Evolutionary conservation across 2,113 vertebrate species (phyloP), one percentile per base, ranked within the genome.

Genomic region (Isichthys henryi): DNA sequence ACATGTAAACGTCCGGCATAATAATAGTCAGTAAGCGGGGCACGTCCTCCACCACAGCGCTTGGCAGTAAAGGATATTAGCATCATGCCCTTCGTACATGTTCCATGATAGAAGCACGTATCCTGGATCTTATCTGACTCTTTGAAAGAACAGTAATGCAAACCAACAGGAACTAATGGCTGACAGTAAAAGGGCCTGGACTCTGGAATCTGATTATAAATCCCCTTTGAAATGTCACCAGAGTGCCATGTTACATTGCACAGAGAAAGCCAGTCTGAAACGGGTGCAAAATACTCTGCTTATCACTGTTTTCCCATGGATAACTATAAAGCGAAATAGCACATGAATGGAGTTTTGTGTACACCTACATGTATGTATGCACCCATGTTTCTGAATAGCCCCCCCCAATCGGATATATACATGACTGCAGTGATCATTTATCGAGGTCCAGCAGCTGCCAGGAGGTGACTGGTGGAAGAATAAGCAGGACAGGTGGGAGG

Each of bases 41-140:
- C 10, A 27, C n/a, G 27, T 70, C 31, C 10, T 70, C 9, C 10
- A 31, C 27, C 27, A 1, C 27, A 31, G 62, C 9, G 62, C n/a
- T 31, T 70, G 62, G n/a, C n/a, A 31, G 50, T 17, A 53, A 53
- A 70, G 27, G 62, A 70, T 31, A 70, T 70, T 70, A 31, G n/a
- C 62, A 13, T 27, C 62, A 1, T 80, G 31, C 35, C 31, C 74
- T 17, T 43, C 35, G 31, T 43, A 8, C 31, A 80, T 80, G 74
- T 39, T 35, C 74, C 19, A 49, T 49, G 43, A 48, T 49, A 46
- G 48, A 49, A 11, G 10, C 46, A 46, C 21, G 4, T 49, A 48
- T 49, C 82, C 82, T 84, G 82, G 82, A 48, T 84, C 46, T 85
- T 27, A 46, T 85, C 46, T 83, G 45, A n/a, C 80, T 85, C 46